These are phyloP conservation scores for Tetheella fluctuosa DNA, from an alignment of 2,888 invertebrate genomes.

Conservation along the genomic window DNA sequence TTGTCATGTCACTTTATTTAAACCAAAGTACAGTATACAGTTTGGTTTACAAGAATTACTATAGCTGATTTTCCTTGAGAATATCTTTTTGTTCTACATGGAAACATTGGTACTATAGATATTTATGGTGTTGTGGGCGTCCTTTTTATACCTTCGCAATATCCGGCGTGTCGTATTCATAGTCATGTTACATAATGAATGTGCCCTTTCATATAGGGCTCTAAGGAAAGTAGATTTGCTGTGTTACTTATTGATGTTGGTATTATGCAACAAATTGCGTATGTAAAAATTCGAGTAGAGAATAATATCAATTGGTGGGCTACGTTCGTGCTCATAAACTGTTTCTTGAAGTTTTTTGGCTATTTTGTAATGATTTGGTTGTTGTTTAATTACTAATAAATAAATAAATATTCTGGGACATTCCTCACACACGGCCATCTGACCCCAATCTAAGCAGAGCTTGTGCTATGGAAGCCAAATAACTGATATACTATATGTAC, in stretches of 20 bases:
- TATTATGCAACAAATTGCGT: background rate
- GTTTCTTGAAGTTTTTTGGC: background rate
- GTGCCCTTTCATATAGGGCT: slow-evolving; percentile 33
- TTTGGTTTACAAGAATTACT: background rate
- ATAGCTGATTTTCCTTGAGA: background rate
- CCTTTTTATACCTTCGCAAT: slow-evolving; percentile 35
- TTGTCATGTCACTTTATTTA: background rate
- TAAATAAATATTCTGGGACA: too few species aligned
- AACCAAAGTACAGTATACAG: background rate
- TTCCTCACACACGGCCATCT: too few species aligned
- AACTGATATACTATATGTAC: too few species aligned
- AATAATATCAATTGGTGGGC: background rate
- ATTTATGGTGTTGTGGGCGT: slow-evolving; percentile 19
- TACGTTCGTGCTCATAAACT: background rate
- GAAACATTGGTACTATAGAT: background rate
- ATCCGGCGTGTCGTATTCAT: slow-evolving; percentile 36
- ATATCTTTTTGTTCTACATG: background rate
- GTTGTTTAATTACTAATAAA: background rate
- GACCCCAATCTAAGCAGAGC: too few species aligned
- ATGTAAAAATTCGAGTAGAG: background rate
- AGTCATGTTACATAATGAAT: slow-evolving; percentile 47
- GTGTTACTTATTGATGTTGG: slow-evolving; percentile 4
- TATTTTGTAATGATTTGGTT: background rate
- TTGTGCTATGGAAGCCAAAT: too few species aligned
- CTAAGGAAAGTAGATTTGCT: slow-evolving; percentile 10